Base-by-base conservation (phyloP, 2,113 vertebrate species). In the Cranoglanis bouderius region DNA sequence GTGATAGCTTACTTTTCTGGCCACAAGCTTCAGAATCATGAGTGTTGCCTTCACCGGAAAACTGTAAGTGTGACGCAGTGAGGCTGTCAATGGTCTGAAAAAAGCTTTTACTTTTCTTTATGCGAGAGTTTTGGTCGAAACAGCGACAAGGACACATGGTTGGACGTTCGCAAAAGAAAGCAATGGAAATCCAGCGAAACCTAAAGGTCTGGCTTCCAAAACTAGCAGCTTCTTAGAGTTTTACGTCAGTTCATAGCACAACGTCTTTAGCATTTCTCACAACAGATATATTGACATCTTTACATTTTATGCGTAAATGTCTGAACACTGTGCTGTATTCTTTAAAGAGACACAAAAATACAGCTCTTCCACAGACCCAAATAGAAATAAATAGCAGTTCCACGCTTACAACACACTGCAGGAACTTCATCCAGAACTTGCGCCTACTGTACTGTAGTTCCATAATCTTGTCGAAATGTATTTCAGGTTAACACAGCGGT, bases 401-500 rank as follows among this genome's bases (percentile, higher is more conserved):
- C 9, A 67, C n/a, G n/a, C 16, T 38, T 21, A 46, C 21, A 77
- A 18, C 24, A 78, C 26, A 21, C 6, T 77, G 1, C 21, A 49
- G 24, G 6, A 14, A 13, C 43, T 49, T 78, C 24, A n/a, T 51
- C 46, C 43, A n/a, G 14, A 78, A 29, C 75, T 51, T 51, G 40
- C 72, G 26, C 72, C 24, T 75, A 70, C 14, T 35, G 0, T 6
- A 70, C 63, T 65, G 0, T 43, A 24, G 38, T 29, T 78, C 43
- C 43, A 78, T 78, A 49, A 78, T n/a, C 14, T 4, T 10, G 1
- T 32, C 53, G 46, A 80, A 80, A 32, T 53, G 49, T 19, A 53
- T 74, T 85, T 74, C 49, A 74, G 67, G 49, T 72, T 26, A 74
- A 74, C 35, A 38, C 84, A 51, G 53, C 3, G 63, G 84, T 70